Evolutionary conservation across 2,797 vertebrate genomes (phyloP), one percentile per base, ranked within the genome.

Genomic region (Meriones psammophilus): DNA sequence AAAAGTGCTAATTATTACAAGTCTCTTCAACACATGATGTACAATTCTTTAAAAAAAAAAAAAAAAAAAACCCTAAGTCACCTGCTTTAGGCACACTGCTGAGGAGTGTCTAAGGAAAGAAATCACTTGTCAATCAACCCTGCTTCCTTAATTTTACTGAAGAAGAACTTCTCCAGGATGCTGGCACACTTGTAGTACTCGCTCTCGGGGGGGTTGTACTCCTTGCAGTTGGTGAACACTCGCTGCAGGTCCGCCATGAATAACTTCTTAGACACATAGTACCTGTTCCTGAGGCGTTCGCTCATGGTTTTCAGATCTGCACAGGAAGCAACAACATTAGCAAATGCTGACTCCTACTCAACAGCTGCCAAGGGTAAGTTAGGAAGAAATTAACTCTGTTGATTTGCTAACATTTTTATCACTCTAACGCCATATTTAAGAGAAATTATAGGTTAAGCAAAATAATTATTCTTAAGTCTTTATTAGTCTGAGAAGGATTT

Each of bases 131-230:
- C 99, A 88, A 99, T 99, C 98, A 99, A 99, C 92, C 99, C 99
- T 3, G 99, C 99, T 98, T 99, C 99, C 98, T 99, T 99, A 98
- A 99, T 99, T 99, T 99, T 99, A 97, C 99, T 99, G 98, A 99
- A 99, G 99, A 99, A 99, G 98, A 99, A 99, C 96, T 99, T 99
- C 98, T 99, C 99, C 98, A 99, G 99, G 98, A 99, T 98, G 98
- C 99, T 99, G 99, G 99, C 99, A 98, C 99, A 99, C 97, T 99
- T 99, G 99, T 99, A 99, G 99, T 99, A 99, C 98, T 99, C 99
- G 92, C 99, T 99, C 98, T 99, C 99, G 0, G 99, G 99, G 22
- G 99, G 99, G 98, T 99, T 99, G 99, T 99, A 99, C 98, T 99
- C 99, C 80, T 99, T 99, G 97, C 99, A 99, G 98, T 99, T 99